Conservation (phyloP, 2,113 vertebrate species). For the Nothoprocta pentlandii region DNA sequence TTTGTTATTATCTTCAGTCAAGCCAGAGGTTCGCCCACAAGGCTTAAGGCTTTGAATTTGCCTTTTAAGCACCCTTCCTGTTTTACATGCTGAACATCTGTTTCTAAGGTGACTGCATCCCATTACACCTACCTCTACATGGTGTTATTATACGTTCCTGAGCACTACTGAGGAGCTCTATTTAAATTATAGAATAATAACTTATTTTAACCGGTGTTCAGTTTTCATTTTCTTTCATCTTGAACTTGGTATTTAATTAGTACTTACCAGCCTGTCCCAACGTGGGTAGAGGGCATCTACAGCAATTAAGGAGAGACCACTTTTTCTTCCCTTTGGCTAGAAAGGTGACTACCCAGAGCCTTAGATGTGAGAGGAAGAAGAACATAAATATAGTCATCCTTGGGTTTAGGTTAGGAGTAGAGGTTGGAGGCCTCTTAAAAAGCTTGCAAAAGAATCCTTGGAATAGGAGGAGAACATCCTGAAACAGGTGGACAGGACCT, state of each 20-base stretch:
- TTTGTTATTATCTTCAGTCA: background rate
- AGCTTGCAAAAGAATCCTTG: background rate
- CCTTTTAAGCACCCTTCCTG: slow-evolving; percentile 17
- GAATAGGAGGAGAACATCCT: background rate
- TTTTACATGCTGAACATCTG: slow-evolving; percentile 35
- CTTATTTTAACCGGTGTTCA: slow-evolving; percentile 55
- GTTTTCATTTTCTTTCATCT: slow-evolving; percentile 24
- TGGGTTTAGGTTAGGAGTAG: background rate
- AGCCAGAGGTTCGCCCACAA: background rate
- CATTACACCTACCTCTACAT: slow-evolving; percentile 64
- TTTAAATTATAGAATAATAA: slow-evolving; percentile 62
- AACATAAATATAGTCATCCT: background rate
- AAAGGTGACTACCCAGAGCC: background rate
- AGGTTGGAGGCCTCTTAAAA: background rate
- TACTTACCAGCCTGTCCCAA: slow-evolving; percentile 5
- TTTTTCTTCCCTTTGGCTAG: background rate
- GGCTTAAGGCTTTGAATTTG: slow-evolving; percentile 24
- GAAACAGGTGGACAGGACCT: background rate
- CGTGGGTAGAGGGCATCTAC: background rate
- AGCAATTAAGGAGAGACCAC: background rate
- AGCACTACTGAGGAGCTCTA: slow-evolving; percentile 14
- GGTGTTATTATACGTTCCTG: slow-evolving; percentile 25
- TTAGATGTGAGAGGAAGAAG: background rate
- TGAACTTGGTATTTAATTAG: slow-evolving; percentile 7
- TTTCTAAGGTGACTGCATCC: slow-evolving; percentile 72